Percentiles rank a stretch among this genome's conserved stretches.
Evolutionary conservation across 2,113 vertebrate species (phyloP).

Genomic region (Cromileptes altivelis): DNA sequence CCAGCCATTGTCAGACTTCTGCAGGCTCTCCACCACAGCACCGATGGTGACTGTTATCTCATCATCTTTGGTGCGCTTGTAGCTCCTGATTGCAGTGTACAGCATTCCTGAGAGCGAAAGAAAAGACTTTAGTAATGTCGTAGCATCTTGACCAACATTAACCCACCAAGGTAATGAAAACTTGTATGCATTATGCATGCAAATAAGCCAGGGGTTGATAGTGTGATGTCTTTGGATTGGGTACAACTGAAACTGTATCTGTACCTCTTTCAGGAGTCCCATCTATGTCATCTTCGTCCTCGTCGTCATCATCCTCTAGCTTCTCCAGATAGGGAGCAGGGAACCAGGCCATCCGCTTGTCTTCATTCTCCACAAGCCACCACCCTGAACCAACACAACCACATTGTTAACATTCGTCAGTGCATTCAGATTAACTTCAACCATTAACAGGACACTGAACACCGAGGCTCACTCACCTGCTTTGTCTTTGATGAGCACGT

Average conservation of each 20-base stretch:
- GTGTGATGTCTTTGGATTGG: neutral
- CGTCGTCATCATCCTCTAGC: constrained; percentile 51
- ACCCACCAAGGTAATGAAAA: neutral
- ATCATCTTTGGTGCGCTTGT: constrained; percentile 83
- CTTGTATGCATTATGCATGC: neutral
- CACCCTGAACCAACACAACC: constrained; percentile 85
- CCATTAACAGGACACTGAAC: neutral
- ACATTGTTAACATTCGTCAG: neutral
- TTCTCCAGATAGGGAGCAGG: constrained; percentile 92
- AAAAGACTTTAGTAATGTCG: neutral
- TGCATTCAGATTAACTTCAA: neutral
- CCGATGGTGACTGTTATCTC: constrained; percentile 88
- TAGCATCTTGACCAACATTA: neutral
- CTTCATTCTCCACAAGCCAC: constrained; percentile 94
- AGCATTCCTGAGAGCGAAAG: constrained; percentile 77
- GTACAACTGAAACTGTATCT: neutral
- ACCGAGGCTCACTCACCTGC: constrained; percentile 81
- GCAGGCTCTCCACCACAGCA: constrained; percentile 83
- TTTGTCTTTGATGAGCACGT: constrained; percentile 92
- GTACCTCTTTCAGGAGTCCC: constrained; percentile 65
- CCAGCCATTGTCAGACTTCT: constrained; percentile 89
- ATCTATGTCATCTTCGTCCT: constrained; percentile 42
- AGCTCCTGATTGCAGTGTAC: constrained; percentile 82
- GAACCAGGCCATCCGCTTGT: constrained; percentile 92
- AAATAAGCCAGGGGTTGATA: neutral